Evolutionary conservation across 2,797 vertebrate genomes (phyloP).

Genomic region (Arrhamphus sclerolepis): DNA sequence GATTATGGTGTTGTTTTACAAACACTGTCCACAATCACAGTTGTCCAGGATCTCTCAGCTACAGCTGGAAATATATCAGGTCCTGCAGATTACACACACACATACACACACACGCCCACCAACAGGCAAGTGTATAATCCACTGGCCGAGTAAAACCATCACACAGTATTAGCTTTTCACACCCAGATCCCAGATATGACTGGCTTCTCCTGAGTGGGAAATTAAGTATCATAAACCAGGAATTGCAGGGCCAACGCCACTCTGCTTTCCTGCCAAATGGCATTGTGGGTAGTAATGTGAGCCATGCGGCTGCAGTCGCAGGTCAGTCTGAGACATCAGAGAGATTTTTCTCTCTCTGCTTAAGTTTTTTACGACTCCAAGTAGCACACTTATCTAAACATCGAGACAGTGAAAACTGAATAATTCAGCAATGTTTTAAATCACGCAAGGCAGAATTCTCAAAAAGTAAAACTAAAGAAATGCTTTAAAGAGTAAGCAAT

Average conservation of each 20-base stretch:
- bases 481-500: no score
- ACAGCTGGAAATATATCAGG: constrained; percentile 15
- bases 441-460: no score
- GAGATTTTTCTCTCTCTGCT: not conserved
- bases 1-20: constrained; percentile 17
- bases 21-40: constrained; percentile 11
- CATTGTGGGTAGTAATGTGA: constrained; percentile 36
- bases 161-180: constrained; percentile 27
- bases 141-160: constrained; percentile 21
- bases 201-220: not conserved
- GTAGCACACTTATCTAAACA: no score
- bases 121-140: constrained; percentile 21
- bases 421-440: no score
- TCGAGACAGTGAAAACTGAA: no score
- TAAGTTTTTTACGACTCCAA: not conserved
- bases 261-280: constrained; percentile 15
- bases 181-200: constrained; percentile 19
- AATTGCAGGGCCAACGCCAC: not conserved
- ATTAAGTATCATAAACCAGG: not conserved
- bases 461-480: no score
- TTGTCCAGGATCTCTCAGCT: not conserved
- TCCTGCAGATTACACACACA: constrained; percentile 34
- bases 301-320: not conserved
- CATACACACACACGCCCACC: constrained; percentile 8
- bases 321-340: not conserved